Percentiles rank a stretch among this genome's conserved stretches.
These are phyloP conservation scores for Brachypodius melanocephalos DNA, from an alignment of 2,113 vertebrate genomes.

Conservation along the genomic window DNA sequence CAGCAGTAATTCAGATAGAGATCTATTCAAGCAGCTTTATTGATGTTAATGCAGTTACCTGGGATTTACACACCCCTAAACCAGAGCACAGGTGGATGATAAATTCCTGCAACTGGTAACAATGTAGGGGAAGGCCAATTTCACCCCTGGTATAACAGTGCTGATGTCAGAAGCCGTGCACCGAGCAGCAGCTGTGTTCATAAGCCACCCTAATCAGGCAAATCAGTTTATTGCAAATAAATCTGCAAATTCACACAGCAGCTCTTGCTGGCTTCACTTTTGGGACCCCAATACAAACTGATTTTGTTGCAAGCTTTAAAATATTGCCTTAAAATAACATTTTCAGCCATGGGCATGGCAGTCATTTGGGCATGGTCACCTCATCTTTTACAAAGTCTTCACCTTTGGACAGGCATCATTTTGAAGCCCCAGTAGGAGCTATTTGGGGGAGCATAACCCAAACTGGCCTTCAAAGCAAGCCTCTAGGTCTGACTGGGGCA, in stretches of 20 bases:
- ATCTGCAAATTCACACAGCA: not conserved
- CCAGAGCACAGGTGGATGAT: constrained; percentile 63
- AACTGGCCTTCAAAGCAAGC: not conserved
- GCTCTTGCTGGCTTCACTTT: not conserved
- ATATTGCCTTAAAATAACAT: not conserved
- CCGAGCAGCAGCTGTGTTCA: not conserved
- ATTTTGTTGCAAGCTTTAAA: not conserved
- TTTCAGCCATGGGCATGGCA: not conserved
- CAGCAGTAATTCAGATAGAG: constrained; percentile 25
- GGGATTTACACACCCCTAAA: constrained; percentile 43
- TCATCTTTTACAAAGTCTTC: not conserved
- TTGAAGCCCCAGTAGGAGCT: not conserved
- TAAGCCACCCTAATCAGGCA: not conserved
- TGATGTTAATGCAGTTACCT: constrained; percentile 38
- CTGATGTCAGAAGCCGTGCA: constrained; percentile 20
- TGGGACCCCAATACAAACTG: not conserved
- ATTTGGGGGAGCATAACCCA: not conserved
- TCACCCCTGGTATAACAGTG: not conserved
- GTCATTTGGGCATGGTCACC: accelerated
- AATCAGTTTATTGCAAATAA: not conserved
- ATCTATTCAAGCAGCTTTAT: constrained; percentile 52
- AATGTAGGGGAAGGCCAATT: not conserved
- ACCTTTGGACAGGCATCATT: not conserved
- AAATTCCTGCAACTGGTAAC: constrained; percentile 24
- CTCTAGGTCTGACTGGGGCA: not conserved